phyloP scores from a whole-genome alignment of 2,888 invertebrate species.

The Sisyra nigra region DNA sequence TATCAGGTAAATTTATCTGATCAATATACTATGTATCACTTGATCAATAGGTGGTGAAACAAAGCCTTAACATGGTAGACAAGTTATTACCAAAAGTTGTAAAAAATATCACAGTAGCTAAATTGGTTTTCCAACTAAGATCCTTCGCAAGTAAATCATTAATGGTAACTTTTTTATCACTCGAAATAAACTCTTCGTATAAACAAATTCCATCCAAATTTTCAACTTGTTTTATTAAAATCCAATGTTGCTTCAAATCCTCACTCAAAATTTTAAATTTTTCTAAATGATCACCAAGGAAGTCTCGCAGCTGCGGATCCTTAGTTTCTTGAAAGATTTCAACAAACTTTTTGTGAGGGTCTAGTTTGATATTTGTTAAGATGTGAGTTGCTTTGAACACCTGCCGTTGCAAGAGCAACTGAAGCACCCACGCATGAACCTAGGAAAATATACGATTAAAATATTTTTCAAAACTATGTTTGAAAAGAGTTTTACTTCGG shows the following conservation, averaged over 20 bases:
- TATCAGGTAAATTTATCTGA: too few relatives aligned
- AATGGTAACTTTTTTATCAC: constrained; percentile 8
- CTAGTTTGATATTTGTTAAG: constrained; percentile 41
- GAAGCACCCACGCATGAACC: constrained; percentile 45
- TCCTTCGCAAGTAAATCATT: constrained; percentile 13
- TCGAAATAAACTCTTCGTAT: constrained; percentile 4
- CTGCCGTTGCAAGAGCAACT: constrained; percentile 42
- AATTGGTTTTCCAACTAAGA: constrained; percentile 34
- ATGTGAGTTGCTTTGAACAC: constrained; percentile 48
- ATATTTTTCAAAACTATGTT: constrained; percentile 4
- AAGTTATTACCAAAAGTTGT: constrained; percentile 39
- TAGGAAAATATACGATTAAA: constrained; percentile 21
- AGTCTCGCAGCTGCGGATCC: constrained; percentile 42
- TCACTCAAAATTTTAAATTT: constrained; percentile 27
- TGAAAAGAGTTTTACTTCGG: constrained; percentile 29
- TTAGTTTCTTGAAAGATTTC: constrained; percentile 38
- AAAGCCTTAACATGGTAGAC: too few relatives aligned
- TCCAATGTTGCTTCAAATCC: constrained; percentile 25
- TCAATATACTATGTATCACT: too few relatives aligned
- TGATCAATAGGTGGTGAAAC: too few relatives aligned
- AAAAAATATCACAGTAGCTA: constrained; percentile 40
- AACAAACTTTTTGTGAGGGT: constrained; percentile 38
- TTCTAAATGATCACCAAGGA: constrained; percentile 46
- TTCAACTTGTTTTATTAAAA: constrained; percentile 24
- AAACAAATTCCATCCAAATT: constrained; percentile 9